Evolutionary conservation across 37 sponge, comb jelly and placozoan species (phyloP), one percentile per base, ranked within the genome.

Genomic region (Trichoplax adhaerens): DNA sequence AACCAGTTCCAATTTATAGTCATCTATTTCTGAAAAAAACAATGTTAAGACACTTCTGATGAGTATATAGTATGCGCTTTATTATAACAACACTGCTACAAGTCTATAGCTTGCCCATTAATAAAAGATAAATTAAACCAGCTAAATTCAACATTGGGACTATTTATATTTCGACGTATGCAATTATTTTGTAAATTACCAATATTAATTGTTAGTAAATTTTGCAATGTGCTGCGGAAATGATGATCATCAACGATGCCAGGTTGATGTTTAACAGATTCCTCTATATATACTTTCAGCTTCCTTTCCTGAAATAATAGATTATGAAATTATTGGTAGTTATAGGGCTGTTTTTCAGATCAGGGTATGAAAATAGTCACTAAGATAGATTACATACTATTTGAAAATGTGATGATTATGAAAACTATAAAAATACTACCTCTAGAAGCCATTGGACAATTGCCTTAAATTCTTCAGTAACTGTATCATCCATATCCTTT

Each of bases 401-500:
- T 29, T 29, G 29, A 29, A 29, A 29, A 29, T 29, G 29, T 29
- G 29, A 29, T 29, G 29, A 29, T 29, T 29, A 29, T 29, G 29
- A 29, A 29, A 29, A 29, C 29, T 29, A 29, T 29, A 29, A 29
- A 29, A 29, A 29, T 29, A 29, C 29, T 12, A 91, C 93, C 79
- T 87, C 71, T 55, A 87, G 79, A 12, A 94, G 75, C 84, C 83
- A 93, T 52, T 48, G 59, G n/a, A 74, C 65, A 12, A 94, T 10
- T 53, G 82, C 78, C 71, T 80, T 86, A 72, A 94, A 94, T 63
- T 81, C 83, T 63, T 70, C 63, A n/a, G 87, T 82, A 50, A 94
- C 87, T 29, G 76, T 68, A 54, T 62, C 8, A 63, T 94, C 95
- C 6, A 74, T 76, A 58, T 81, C 78, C 75, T 94, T 94, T 81